phyloP scores from a whole-genome alignment of 2,888 invertebrate genomes.

The Himalopsyche japonica region DNA sequence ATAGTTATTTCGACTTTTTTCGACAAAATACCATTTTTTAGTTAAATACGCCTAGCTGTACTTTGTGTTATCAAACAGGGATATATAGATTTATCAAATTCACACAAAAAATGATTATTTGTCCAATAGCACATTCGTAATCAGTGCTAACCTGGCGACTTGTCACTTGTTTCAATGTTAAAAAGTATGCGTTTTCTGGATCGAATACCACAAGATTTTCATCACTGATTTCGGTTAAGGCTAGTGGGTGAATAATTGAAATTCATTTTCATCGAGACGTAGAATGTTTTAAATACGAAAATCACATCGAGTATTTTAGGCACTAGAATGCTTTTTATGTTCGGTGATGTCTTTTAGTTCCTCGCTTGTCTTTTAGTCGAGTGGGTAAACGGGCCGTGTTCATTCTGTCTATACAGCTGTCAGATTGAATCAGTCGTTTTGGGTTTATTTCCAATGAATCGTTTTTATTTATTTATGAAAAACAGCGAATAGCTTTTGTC shows the following conservation, averaged over 20 bases:
- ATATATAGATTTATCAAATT: too few relatives aligned
- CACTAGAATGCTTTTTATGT: background rate
- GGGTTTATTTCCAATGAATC: background rate
- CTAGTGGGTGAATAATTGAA: constrained; percentile 17
- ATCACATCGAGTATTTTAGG: background rate
- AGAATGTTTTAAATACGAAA: background rate
- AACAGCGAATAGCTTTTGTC: background rate
- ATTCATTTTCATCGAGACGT: constrained; percentile 16
- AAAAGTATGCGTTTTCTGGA: too few relatives aligned
- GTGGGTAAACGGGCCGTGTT: background rate
- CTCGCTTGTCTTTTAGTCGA: background rate
- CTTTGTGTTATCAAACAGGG: too few relatives aligned
- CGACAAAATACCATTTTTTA: too few relatives aligned
- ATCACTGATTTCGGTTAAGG: background rate
- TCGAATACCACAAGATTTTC: too few relatives aligned
- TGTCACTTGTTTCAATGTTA: too few relatives aligned
- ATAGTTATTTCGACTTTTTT: too few relatives aligned
- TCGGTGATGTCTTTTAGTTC: background rate
- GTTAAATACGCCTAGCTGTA: too few relatives aligned
- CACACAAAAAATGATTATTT: too few relatives aligned
- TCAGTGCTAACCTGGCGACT: too few relatives aligned
- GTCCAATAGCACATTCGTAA: too few relatives aligned
- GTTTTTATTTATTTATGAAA: background rate
- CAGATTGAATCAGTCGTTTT: background rate
- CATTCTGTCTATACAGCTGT: background rate